Evolutionary conservation across 2,797 vertebrate species (phyloP).

Genomic region (Coregonus suidteri): DNA sequence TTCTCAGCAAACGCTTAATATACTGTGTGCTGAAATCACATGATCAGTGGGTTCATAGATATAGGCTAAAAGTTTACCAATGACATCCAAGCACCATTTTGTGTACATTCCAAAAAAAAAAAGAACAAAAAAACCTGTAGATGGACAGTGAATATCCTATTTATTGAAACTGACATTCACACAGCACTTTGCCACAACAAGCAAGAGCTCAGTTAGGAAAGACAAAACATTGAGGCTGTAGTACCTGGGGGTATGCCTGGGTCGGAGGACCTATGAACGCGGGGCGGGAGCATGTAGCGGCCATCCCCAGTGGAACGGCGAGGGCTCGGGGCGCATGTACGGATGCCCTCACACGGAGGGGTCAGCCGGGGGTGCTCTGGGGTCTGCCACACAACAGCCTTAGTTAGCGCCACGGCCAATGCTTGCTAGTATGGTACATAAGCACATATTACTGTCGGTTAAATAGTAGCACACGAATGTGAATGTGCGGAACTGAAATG

Average conservation of each 20-base stretch:
- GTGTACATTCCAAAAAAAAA: constrained; percentile 3
- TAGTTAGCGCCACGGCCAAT: neutral
- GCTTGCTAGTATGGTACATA: neutral
- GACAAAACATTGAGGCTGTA: neutral
- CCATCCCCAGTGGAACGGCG: constrained; percentile 76
- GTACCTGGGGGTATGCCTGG: constrained; percentile 86
- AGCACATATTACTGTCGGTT: neutral
- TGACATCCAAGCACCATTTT: neutral
- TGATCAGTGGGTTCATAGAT: no score
- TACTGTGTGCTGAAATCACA: no score
- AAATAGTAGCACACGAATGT: neutral
- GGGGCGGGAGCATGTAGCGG: constrained; percentile 86
- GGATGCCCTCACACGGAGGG: constrained; percentile 65
- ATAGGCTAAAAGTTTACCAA: no score
- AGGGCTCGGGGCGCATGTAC: constrained; percentile 80
- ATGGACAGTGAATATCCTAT: constrained; percentile 4
- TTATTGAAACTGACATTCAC: neutral
- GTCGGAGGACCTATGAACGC: constrained; percentile 88
- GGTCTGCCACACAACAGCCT: constrained; percentile 66
- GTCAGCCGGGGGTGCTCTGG: constrained; percentile 78
- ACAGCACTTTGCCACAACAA: neutral
- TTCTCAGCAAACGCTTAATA: no score
- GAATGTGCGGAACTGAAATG: neutral
- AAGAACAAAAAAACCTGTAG: constrained; percentile 9
- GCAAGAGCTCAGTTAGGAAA: neutral